Percentiles rank a stretch among this genome's conserved stretches.
phyloP scores from a whole-genome alignment of 1,140 invertebrate species.

The honey bee (Apis mellifera) region Amel_HAv3.1 CM009938.2:6405001-6405500 shows the following conservation, averaged over 20 bases:
- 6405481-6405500: background rate
- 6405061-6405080: constrained; percentile 62
- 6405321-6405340: background rate
- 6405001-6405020: constrained; percentile 12
- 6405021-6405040: constrained; percentile 50
- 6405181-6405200: constrained; percentile 1
- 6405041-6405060: constrained; percentile 47
- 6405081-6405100: constrained; percentile 62
- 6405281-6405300: background rate
- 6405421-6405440: background rate
- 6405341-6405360: background rate
- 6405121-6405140: constrained; percentile 6
- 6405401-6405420: no score
- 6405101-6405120: constrained; percentile 13
- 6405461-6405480: background rate
- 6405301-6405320: background rate
- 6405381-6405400: background rate
- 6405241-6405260: background rate
- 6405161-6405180: constrained; percentile 52
- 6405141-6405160: constrained; percentile 41
- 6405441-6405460: constrained; percentile 12
- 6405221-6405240: background rate
- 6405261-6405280: background rate
- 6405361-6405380: background rate
- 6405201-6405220: constrained; percentile 4